Evolutionary conservation across 2,888 invertebrate species (phyloP), one percentile per base, ranked within the genome.

Genomic region (Caenorhabditis sulstoni): DNA sequence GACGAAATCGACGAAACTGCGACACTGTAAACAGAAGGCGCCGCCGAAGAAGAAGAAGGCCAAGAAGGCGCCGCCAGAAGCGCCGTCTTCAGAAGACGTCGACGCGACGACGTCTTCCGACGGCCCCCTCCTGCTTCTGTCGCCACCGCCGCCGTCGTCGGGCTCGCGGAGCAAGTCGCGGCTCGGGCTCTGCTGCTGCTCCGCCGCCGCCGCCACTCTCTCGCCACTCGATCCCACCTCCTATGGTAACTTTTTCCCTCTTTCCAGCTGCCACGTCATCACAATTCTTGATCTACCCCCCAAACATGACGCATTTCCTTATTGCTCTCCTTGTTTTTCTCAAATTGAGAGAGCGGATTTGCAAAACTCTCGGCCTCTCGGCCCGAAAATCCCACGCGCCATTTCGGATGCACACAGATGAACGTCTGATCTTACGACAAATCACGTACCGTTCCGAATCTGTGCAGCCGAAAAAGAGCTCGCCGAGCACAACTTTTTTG

Each of bases 1-100:
- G 76, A 70, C 76, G 22, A 77, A 77, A 65, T 77, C 76, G 41
- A 77, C 76, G 11, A 77, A 77, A 59, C 58, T 77, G 52, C 68
- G 76, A 47, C 68, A 77, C 47, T 59, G 57, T 44, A 67, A 62
- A 1, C 29, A 29, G n/a, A n/a, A n/a, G n/a, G n/a, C n/a, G n/a
- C n/a, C n/a, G 29, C 29, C 29, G 29, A 55, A 55, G 3, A 44
- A 18, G 23, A 47, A 61, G 35, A 55, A 62, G 23, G 44, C 52
- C 45, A 66, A 65, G 49, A 59, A 65, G 74, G 65, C 57, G 39
- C 18, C 55, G 52, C 35, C 49, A 37, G 57, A 53, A 1, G 62
- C 35, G 62, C 18, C 61, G 16, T 55, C 55, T 12, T 23, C 55
- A 57, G 11, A 55, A 61, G 11, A 47, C 22, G 44, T 41, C 67